Conservation (phyloP, 37 sponge, comb jelly and placozoan genomes). For the Halichondria panicea region DNA sequence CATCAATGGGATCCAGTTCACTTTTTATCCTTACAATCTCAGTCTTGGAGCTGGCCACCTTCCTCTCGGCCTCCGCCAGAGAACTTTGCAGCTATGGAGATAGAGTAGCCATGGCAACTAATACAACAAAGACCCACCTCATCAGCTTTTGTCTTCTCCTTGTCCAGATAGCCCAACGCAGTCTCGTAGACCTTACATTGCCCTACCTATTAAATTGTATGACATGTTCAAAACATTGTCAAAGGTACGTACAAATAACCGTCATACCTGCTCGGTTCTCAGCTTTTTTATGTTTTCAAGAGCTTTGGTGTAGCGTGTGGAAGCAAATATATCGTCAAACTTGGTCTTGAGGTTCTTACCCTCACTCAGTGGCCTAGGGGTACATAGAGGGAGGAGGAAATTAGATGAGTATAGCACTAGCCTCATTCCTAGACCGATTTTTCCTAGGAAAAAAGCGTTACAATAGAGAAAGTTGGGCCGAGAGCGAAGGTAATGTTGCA, state of each 20-base stretch:
- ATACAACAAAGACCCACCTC: slow-evolving; percentile 31
- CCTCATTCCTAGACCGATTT: background rate
- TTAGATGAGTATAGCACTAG: background rate
- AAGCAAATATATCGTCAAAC: slow-evolving; percentile 99
- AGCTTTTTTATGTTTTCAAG: slow-evolving; percentile 75
- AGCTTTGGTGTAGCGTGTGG: slow-evolving; percentile 77
- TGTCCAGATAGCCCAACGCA: slow-evolving; percentile 66
- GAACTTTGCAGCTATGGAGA: slow-evolving; percentile 50
- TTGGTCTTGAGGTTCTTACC: slow-evolving; percentile 88
- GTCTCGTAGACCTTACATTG: slow-evolving; percentile 30
- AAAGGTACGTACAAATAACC: background rate
- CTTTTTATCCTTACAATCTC: slow-evolving; percentile 41
- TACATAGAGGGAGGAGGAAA: too few species aligned
- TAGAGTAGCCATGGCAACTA: background rate
- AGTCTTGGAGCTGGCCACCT: slow-evolving; percentile 59
- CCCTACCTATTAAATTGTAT: slow-evolving; percentile 13
- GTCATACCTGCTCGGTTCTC: slow-evolving; percentile 47
- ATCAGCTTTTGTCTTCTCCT: slow-evolving; percentile 72
- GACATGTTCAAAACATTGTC: background rate
- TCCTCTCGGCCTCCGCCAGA: slow-evolving; percentile 46
- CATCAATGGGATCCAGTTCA: slow-evolving; percentile 72
- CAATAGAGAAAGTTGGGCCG: background rate
- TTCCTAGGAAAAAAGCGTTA: background rate
- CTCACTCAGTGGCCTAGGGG: slow-evolving; percentile 97
- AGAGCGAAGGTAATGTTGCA: background rate